Evolutionary conservation across 2,888 invertebrate species (phyloP), one percentile per base, ranked within the genome.

Genomic region (Heliconius charithonia): DNA sequence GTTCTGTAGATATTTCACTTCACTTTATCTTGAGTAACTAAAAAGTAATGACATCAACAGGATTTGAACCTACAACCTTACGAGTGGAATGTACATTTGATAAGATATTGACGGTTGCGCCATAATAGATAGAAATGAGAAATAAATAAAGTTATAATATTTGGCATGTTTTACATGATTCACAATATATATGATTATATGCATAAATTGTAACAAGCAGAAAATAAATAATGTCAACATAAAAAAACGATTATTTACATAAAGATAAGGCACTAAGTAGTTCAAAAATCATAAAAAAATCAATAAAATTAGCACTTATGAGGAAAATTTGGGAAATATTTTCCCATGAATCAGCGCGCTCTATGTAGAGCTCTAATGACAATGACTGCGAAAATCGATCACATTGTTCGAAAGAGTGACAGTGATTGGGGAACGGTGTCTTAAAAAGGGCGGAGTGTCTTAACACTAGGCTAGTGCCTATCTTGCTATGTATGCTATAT

Each of bases 261-360:
- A 32, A 59, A n/a, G 10, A 59, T 10, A 59, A 59, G n/a, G 22
- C 7, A 51, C 22, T 29, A 65, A 66, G 9, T 10, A 32, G 29
- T 22, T 63, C 6, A 7, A 27, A 63, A 63, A 16, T 27, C 27
- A 29, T 2, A 27, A 27, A 63, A 25, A 27, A 1, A 16, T 16
- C 16, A 16, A 67, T n/a, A 32, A 37, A 59, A 72, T 72, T 72
- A 32, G n/a, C 16, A 32, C 13, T 29, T 72, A 32, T 7, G 16
- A 16, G 72, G 32, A 32, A 72, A 32, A 59, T 59, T 72, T 37
- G 37, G 9, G 9, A 13, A 32, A 32, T 32, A 37, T n/a, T 56
- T 25, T 72, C 32, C 59, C 22, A 59, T 72, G 72, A 72, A 59
- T 72, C 59, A 72, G 56, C 72, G 37, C 32, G 56, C 56, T 22